Evolutionary conservation across 1,140 invertebrate species (phyloP), one percentile per base, ranked within the genome.

Genomic region (Luehdorfia chinensis): DNA sequence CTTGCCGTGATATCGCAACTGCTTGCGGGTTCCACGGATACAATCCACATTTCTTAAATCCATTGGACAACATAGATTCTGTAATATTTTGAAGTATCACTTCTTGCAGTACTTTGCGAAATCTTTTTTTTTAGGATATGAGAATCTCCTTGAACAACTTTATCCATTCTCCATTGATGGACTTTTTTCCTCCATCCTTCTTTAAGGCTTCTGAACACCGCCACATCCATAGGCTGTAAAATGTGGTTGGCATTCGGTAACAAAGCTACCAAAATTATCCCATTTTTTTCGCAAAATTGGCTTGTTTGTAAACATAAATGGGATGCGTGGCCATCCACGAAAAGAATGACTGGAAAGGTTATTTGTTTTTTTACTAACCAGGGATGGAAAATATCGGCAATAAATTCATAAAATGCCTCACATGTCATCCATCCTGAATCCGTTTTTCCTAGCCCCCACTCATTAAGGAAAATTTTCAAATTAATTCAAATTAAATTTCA

Each of bases 341-440:
- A 50, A 23, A 50, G 0, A 36, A 36, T 21, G 19, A 21, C 19
- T 21, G 19, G 19, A 21, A 4, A 21, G 19, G 19, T 21, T 21
- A 21, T 21, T 21, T 21, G 19, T 21, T 21, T 21, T 21, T 21
- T 21, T 21, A 21, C 7, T 21, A 21, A 21, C 19, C 19, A 21
- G 19, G 19, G 19, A 21, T 21, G 19, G 36, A 59, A 59, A 41
- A 59, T 50, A 50, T 59, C 44, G 33, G 41, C 50, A 31, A 53
- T 28, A 50, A 54, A 51, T 59, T 59, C 51, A 55, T 45, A 59
- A 33, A 59, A 50, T 51, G 51, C 45, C 33, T 59, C 51, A 51
- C 56, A 54, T 13, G 50, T 59, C 56, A 59, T 59, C 50, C 56
- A 59, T 21, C 50, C 50, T 44, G 50, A 50, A 27, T 60, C 57